Evolutionary conservation across 2,888 invertebrate species (phyloP).

Genomic region (Leistus spinibarbis): DNA sequence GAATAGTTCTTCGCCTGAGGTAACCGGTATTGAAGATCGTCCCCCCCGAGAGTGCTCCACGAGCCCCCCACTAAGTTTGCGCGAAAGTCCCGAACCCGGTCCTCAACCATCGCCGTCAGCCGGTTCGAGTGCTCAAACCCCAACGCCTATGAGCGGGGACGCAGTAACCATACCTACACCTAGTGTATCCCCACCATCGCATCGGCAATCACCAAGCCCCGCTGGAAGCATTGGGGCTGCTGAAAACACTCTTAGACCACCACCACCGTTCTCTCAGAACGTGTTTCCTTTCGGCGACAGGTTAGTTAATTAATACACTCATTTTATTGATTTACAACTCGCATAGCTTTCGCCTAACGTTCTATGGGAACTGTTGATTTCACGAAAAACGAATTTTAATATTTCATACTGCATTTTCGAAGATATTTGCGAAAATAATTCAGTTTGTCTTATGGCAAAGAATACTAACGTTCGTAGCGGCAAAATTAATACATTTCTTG

Average conservation of each 20-base stretch:
- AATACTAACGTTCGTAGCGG: too few relatives aligned
- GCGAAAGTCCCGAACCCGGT: conserved; percentile 12
- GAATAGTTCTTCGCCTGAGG: conserved; percentile 6
- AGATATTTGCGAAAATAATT: too few relatives aligned
- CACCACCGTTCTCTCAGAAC: conserved; percentile 66
- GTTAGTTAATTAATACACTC: conserved; percentile 57
- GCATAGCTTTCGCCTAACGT: conserved; percentile 31
- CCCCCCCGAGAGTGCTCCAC: conserved; percentile 16
- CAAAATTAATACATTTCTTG: too few relatives aligned
- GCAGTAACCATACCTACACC: conserved; percentile 53
- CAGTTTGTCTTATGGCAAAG: too few relatives aligned
- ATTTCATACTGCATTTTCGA: too few relatives aligned
- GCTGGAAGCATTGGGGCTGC: conserved; percentile 1
- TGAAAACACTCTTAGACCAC: conserved; percentile 43
- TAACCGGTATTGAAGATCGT: conserved; percentile 46
- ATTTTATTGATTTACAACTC: too few relatives aligned
- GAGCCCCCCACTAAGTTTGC: conserved; percentile 12
- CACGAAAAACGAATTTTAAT: too few relatives aligned
- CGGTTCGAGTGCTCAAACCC: conserved; percentile 51
- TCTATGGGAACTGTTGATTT: too few relatives aligned
- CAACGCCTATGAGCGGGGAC: conserved; percentile 55
- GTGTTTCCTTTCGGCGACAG: conserved; percentile 69
- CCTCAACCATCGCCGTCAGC: conserved; percentile 40
- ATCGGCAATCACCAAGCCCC: conserved; percentile 47
- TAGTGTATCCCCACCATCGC: conserved; percentile 54